phyloP scores from a whole-genome alignment of 2,113 vertebrate genomes.

The Grammomys dolichurus region DNA sequence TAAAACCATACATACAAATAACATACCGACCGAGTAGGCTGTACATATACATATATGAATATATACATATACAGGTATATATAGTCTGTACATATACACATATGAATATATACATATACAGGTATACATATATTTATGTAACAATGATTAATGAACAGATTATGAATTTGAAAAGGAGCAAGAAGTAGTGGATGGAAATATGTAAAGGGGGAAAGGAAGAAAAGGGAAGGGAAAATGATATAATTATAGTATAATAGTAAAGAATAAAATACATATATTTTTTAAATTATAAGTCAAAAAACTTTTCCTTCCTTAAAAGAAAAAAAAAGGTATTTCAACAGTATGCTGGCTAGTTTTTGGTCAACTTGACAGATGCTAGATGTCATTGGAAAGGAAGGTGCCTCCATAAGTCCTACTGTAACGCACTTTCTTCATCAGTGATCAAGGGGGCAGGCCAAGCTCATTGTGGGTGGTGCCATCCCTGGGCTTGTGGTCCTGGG shows the following conservation, averaged over 20 bases:
- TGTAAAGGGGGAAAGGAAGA: not conserved
- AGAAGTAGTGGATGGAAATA: too few species aligned
- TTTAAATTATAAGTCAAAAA: not conserved
- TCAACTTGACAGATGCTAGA: not conserved
- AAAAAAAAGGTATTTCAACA: not conserved
- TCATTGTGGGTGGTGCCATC: not conserved
- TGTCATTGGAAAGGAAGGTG: not conserved
- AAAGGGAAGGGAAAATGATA: not conserved
- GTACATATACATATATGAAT: not conserved
- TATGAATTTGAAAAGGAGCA: not conserved
- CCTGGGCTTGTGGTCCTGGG: not conserved
- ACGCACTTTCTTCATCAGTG: not conserved
- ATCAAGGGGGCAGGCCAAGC: not conserved
- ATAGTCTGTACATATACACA: not conserved
- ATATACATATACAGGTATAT: not conserved
- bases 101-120: not conserved
- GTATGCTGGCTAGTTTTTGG: not conserved
- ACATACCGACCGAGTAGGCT: not conserved
- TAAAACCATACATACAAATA: not conserved
- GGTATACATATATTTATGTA: too few species aligned
- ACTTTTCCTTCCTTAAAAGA: not conserved
- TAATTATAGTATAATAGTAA: not conserved
- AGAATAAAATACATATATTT: not conserved
- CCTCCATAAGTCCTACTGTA: not conserved
- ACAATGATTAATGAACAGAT: not conserved